Percentiles rank a stretch among this genome's conserved stretches.
phyloP scores from a whole-genome alignment of 2,797 vertebrate species.

The Acipenser oxyrinchus region DNA sequence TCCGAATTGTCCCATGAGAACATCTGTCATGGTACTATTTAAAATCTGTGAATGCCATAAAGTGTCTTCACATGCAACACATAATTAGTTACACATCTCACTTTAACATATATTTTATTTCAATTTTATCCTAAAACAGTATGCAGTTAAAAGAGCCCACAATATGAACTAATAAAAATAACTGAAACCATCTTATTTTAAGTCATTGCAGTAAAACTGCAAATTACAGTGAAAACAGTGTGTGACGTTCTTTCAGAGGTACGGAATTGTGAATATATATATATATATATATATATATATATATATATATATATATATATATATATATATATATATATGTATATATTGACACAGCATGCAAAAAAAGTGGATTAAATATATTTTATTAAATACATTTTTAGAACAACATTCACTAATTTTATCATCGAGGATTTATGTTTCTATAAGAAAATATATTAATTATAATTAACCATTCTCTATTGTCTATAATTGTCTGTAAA shows the following conservation, averaged over 20 bases:
- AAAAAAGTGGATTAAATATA: not conserved
- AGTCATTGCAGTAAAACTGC: too few relatives aligned
- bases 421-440: too few relatives aligned
- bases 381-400: not conserved
- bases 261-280: not conserved
- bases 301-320: too few relatives aligned
- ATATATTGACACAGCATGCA: not conserved
- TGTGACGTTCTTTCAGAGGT: not conserved
- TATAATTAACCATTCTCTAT: too few relatives aligned
- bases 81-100: constrained; percentile 8
- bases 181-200: not conserved
- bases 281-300: too few relatives aligned
- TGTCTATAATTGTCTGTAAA: too few relatives aligned
- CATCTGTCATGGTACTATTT: not conserved
- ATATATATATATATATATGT: too few relatives aligned
- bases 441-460: too few relatives aligned
- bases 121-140: not conserved
- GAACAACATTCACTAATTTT: not conserved
- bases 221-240: too few relatives aligned
- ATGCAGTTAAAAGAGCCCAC: not conserved
- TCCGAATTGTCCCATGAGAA: not conserved
- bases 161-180: not conserved
- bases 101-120: not conserved
- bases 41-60: not conserved
- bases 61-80: not conserved